These are phyloP conservation scores for Telmatochromis sp. DNA, from an alignment of 2,113 vertebrate genomes.

Conservation along the genomic window DNA sequence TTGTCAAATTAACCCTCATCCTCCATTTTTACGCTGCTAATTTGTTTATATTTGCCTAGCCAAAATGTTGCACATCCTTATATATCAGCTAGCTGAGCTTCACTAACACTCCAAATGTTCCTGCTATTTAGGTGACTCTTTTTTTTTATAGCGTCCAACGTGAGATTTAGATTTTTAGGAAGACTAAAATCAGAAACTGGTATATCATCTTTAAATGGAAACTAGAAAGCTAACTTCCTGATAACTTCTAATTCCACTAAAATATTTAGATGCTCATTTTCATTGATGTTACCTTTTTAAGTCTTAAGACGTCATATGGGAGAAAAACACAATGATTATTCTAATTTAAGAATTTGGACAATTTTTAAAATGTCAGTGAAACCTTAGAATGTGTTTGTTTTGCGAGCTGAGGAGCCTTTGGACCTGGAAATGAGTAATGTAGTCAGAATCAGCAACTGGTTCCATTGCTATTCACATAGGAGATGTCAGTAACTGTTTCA, in stretches of 20 bases:
- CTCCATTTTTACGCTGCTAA: neutral
- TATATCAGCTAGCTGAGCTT: neutral
- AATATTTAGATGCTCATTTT: neutral
- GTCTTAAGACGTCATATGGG: neutral
- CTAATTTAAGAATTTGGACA: neutral
- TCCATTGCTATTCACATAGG: neutral
- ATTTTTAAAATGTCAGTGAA: neutral
- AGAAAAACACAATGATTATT: neutral
- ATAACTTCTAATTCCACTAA: neutral
- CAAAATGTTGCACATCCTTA: neutral
- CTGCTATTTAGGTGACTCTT: neutral
- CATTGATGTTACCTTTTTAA: neutral
- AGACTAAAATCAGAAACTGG: neutral
- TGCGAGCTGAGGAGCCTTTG: neutral
- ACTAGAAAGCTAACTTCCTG: neutral
- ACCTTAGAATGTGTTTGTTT: neutral
- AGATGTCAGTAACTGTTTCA: neutral
- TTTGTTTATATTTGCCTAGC: neutral
- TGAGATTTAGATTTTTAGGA: neutral
- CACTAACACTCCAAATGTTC: neutral
- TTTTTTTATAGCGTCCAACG: neutral
- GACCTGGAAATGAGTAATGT: neutral
- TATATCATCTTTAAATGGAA: neutral
- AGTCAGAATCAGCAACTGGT: neutral
- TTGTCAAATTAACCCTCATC: neutral